A percentile compares a stretch with the other conserved stretches of the same genome.
Evolutionary conservation across 53 echinoderm and acorn worm genomes (phyloP).

Genomic region (Temnopleurus reevesii): DNA sequence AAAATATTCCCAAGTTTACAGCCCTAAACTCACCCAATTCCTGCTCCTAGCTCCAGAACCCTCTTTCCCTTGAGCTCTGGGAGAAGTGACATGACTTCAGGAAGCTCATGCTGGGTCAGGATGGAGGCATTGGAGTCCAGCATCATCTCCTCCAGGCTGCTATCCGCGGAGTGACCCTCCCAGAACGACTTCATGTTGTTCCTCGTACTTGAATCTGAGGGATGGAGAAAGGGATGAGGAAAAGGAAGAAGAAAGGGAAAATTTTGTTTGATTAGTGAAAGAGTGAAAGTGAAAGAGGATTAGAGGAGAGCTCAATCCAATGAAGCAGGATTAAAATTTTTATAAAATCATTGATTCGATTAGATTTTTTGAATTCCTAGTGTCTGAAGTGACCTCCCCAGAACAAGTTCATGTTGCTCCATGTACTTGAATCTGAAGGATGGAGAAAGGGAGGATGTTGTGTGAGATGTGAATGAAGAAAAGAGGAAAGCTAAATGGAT

Average conservation of each 20-base stretch:
- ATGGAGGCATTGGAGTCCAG: conserved; percentile 72
- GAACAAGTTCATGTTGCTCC: too few relatives aligned
- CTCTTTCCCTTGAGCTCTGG: conserved; percentile 82
- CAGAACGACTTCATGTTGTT: conserved; percentile 81
- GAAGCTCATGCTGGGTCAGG: conserved; percentile 68
- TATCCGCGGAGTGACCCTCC: conserved; percentile 77
- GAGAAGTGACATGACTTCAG: conserved; percentile 82
- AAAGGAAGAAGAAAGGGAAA: background rate
- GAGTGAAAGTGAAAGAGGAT: background rate
- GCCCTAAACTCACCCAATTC: conserved; percentile 28
- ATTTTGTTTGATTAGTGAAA: background rate
- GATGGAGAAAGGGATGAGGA: background rate
- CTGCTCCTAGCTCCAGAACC: conserved; percentile 92
- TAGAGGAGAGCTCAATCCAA: background rate
- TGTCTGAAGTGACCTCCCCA: too few relatives aligned
- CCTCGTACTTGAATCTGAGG: conserved; percentile 25
- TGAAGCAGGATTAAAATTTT: background rate
- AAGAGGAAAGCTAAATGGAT: too few relatives aligned
- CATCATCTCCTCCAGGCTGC: conserved; percentile 94
- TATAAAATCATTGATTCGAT: too few relatives aligned
- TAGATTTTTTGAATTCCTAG: too few relatives aligned
- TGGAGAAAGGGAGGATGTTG: background rate
- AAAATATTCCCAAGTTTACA: too few relatives aligned
- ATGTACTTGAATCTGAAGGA: too few relatives aligned
- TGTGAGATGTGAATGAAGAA: too few relatives aligned